phyloP scores from a whole-genome alignment of 2,113 vertebrate genomes.

The Corythornis vintsioides region DNA sequence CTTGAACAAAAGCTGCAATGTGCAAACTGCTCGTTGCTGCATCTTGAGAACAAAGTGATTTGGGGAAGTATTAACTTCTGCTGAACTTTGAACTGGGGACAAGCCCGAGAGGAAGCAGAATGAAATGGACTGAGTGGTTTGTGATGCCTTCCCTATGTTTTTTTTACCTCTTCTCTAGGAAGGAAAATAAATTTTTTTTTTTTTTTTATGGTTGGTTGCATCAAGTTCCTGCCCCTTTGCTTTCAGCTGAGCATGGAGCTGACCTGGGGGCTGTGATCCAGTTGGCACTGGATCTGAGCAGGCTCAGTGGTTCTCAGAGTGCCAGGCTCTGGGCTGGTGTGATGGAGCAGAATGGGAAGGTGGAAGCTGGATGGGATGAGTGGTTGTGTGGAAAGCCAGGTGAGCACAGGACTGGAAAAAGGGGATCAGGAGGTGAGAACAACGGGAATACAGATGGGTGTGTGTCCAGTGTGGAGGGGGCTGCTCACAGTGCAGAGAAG shows the following conservation, averaged over 20 bases:
- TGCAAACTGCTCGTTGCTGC: not conserved
- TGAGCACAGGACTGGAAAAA: not conserved
- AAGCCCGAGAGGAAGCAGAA: not conserved
- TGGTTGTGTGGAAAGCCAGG: not conserved
- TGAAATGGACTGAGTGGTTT: not conserved
- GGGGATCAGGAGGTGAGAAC: not conserved
- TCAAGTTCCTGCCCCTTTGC: not conserved
- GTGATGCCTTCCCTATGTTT: not conserved
- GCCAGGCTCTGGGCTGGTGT: not conserved
- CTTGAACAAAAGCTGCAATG: not conserved
- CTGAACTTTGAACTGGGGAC: not conserved
- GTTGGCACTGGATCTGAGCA: not conserved
- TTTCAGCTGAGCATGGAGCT: not conserved
- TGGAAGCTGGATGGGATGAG: not conserved
- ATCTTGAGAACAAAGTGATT: not conserved
- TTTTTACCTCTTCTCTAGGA: not conserved
- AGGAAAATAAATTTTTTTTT: not conserved
- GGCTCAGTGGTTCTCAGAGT: not conserved
- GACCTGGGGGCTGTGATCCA: not conserved
- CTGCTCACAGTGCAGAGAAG: not conserved
- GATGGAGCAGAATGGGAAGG: not conserved
- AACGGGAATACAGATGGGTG: not conserved
- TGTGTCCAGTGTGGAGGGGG: not conserved
- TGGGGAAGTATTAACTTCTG: constrained; percentile 11
- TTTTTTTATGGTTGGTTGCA: not conserved